Conservation (phyloP, 2,888 invertebrate genomes). For the Eutolmus rufibarbis region DNA sequence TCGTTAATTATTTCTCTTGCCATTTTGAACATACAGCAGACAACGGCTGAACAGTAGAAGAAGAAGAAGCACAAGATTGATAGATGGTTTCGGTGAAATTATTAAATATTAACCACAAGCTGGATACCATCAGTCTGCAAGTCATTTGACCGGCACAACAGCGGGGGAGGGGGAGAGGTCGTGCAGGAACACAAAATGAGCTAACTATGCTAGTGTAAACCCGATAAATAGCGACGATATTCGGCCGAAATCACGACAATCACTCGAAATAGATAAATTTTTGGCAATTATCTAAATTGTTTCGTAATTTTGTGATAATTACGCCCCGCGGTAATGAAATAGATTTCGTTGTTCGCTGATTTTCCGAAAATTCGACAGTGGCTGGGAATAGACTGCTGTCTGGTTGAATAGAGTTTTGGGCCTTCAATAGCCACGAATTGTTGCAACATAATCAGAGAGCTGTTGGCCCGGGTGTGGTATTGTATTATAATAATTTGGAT, state of each 20-base stretch:
- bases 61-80: background rate
- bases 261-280: background rate
- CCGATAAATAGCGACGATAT: background rate
- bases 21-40: background rate
- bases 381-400: background rate
- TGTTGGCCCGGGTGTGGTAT: background rate
- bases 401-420: background rate
- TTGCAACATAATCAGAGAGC: background rate
- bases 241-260: background rate
- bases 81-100: background rate
- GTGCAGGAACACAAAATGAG: background rate
- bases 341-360: background rate
- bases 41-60: background rate
- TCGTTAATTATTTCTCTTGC: background rate
- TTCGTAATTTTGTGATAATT: background rate
- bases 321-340: background rate
- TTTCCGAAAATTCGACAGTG: background rate
- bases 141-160: background rate
- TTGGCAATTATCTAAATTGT: background rate
- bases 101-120: background rate
- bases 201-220: background rate
- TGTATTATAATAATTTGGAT: background rate
- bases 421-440: background rate
- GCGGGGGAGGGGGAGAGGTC: background rate
- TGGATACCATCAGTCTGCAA: background rate